Percentiles rank a stretch among this genome's conserved stretches.
phyloP scores from a whole-genome alignment of 2,797 vertebrate genomes.

The Cuculus canorus region DNA sequence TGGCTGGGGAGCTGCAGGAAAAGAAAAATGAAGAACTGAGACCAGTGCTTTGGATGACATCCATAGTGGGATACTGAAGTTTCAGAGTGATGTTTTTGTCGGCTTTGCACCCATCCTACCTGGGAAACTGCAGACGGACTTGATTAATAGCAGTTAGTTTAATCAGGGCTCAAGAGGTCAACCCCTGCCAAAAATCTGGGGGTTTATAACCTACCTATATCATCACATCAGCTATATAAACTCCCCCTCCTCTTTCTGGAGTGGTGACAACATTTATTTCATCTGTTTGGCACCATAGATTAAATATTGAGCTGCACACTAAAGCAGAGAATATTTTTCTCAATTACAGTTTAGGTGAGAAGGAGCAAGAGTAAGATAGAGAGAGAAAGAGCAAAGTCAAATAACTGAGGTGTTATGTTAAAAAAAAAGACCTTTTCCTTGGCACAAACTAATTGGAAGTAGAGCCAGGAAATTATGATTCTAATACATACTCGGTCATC shows the following conservation, averaged over 20 bases:
- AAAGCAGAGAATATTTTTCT: background rate
- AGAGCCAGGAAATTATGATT: conserved; percentile 65
- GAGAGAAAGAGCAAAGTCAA: conserved; percentile 39
- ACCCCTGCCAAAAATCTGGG: conserved; percentile 11
- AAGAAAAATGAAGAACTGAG: background rate
- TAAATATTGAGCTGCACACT: background rate
- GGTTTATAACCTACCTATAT: conserved; percentile 14
- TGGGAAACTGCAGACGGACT: background rate
- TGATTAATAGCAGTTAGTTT: background rate
- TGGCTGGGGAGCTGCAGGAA: background rate
- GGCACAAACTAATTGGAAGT: conserved; percentile 19
- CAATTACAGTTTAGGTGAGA: conserved; percentile 14
- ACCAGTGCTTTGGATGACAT: background rate
- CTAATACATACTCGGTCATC: conserved; percentile 44
- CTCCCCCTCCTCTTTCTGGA: background rate
- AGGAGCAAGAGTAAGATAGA: background rate
- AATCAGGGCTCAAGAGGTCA: background rate
- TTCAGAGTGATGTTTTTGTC: background rate
- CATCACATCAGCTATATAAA: conserved; percentile 45
- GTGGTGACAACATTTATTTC: background rate
- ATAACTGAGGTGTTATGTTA: conserved; percentile 34
- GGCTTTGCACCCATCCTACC: conserved; percentile 21
- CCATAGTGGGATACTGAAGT: background rate
- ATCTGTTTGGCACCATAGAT: conserved; percentile 18
- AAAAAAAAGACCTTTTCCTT: conserved; percentile 46